Evolutionary conservation across 2,888 invertebrate species (phyloP), one percentile per base, ranked within the genome.

Genomic region (Eudemis profundana): DNA sequence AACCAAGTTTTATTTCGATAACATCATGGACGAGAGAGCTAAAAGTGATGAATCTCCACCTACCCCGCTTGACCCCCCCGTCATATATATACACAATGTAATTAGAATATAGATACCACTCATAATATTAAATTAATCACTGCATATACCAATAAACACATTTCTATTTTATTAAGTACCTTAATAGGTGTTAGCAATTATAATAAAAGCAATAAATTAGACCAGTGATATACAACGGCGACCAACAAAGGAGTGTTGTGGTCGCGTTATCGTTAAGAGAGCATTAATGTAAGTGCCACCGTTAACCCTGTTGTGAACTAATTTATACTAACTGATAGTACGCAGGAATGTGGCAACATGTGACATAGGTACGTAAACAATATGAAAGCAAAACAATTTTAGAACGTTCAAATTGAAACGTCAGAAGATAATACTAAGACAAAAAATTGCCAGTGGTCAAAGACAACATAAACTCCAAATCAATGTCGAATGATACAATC

Each of bases 261-360:
- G 17, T 50, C 61, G 33, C 29, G 61, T 61, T 61, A 61, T 61
- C 57, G 27, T 50, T 36, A 57, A n/a, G 51, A 50, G 36, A 44
- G 44, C 57, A 27, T 59, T 59, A 51, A 66, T 54, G 65, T 62
- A 62, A 62, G 63, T 64, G 54, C 12, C 63, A 57, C 49, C 56
- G 21, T 63, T 64, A 64, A 64, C 64, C 64, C 50, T 36, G 50
- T 57, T 46, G 51, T 59, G 50, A 14, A 51, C 57, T 64, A 50
- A 59, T 62, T 56, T 46, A 59, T 59, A 27, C 63, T 17, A 12
- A 51, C 40, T 40, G 64, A 36, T 44, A 57, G 38, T 23, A 49
- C 17, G 17, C 40, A 40, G 64, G 57, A 64, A 59, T 59, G 50
- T 56, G 17, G 14, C 17, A 50, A 57, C 14, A 57, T 27, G 14